Conservation (phyloP, 2,113 vertebrate genomes). For the Microtus richardsoni region DNA sequence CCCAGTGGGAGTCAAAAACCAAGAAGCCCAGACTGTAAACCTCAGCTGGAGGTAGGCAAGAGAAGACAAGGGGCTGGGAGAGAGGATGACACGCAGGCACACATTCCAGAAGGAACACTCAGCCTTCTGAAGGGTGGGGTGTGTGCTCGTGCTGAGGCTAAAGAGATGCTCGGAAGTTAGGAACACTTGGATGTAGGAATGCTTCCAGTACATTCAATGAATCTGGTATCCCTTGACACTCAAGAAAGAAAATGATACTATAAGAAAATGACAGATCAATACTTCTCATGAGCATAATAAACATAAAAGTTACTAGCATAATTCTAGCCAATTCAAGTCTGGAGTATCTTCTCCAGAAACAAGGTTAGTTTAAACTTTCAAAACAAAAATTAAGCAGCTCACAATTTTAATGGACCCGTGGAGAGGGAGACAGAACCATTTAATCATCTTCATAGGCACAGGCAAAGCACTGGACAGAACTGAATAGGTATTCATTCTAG, state of each 20-base stretch:
- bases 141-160: neutral
- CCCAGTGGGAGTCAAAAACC: no score
- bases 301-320: neutral
- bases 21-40: neutral
- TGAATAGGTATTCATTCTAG: neutral
- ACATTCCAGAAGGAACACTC: neutral
- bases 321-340: neutral
- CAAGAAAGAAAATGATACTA: neutral
- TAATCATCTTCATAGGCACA: neutral
- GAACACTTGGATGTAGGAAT: neutral
- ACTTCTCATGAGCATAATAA: neutral
- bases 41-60: neutral
- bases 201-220: neutral
- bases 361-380: neutral
- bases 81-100: neutral
- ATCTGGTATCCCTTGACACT: neutral
- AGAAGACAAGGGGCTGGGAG: neutral
- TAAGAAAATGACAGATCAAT: neutral
- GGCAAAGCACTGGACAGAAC: neutral
- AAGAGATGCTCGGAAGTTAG: neutral
- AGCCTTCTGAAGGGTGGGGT: neutral
- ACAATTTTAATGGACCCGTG: neutral
- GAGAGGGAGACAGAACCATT: neutral
- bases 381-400: neutral
- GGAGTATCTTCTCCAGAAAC: neutral